Evolutionary conservation across 2,113 vertebrate species (phyloP).

Genomic region (Ageneiosus marmoratus): DNA sequence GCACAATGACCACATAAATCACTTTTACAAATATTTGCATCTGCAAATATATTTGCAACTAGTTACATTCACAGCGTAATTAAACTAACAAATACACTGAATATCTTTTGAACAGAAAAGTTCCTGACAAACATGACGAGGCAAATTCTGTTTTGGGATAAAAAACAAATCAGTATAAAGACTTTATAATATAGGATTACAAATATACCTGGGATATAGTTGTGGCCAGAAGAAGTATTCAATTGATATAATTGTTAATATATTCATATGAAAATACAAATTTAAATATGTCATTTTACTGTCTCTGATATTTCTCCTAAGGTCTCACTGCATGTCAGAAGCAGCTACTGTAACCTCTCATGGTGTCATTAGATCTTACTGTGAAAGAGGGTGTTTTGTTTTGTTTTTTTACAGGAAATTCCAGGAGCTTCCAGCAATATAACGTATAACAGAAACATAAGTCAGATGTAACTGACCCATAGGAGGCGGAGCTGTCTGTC

Average conservation of each 20-base stretch:
- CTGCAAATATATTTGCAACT: not conserved
- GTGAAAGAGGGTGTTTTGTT: not conserved
- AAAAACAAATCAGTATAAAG: not conserved
- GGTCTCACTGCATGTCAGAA: not conserved
- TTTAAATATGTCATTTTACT: not conserved
- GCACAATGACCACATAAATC: not conserved
- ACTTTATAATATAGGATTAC: not conserved
- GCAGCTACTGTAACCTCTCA: not conserved
- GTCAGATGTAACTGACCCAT: not conserved
- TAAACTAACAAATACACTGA: not conserved
- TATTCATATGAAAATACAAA: not conserved
- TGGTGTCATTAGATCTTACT: not conserved
- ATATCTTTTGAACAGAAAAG: not conserved
- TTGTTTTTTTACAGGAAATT: not conserved
- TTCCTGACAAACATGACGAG: not conserved
- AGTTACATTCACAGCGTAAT: not conserved
- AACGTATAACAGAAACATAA: slow-evolving; percentile 28
- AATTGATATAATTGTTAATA: not conserved
- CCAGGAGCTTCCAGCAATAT: not conserved
- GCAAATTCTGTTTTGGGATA: not conserved
- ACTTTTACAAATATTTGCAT: not conserved
- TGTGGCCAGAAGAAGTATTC: not conserved
- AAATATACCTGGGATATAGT: not conserved
- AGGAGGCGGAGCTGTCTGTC: slow-evolving; percentile 15
- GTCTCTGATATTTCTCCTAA: not conserved